Conservation (phyloP, 2,888 invertebrate species). For the Acleris holmiana region DNA sequence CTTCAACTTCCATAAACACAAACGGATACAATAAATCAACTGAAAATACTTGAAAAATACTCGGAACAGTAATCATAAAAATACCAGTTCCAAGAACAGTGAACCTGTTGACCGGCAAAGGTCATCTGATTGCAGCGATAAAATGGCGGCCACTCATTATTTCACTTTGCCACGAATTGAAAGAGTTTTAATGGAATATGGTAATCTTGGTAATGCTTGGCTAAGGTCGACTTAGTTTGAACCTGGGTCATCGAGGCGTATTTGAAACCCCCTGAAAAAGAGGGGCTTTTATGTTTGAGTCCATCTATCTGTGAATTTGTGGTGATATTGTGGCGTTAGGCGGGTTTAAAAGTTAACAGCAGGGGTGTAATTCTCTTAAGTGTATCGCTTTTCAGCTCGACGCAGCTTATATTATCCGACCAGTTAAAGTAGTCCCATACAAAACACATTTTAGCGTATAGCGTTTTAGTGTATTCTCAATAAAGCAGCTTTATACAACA, state of each 20-base stretch:
- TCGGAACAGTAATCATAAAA: constrained; percentile 11
- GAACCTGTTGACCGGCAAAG: constrained; percentile 13
- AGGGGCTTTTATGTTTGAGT: no score
- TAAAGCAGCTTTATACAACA: no score
- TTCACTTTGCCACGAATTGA: constrained; percentile 11
- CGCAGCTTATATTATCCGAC: no score
- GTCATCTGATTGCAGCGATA: constrained; percentile 25
- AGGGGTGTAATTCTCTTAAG: no score
- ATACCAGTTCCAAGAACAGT: constrained; percentile 1
- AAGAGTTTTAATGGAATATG: constrained; percentile 21
- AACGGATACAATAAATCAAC: constrained; percentile 17
- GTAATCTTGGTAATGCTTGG: constrained; percentile 5
- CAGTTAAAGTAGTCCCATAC: no score
- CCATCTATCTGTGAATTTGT: no score
- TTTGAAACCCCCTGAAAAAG: no score
- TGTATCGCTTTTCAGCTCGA: no score
- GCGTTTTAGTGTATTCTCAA: no score
- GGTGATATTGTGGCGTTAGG: no score
- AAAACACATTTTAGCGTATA: no score
- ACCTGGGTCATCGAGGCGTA: not conserved
- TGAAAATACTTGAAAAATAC: constrained; percentile 10
- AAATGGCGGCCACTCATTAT: constrained; percentile 11
- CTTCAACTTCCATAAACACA: not conserved
- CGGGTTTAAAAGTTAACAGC: no score
- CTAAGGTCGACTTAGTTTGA: not conserved